Evolutionary conservation across 2,888 invertebrate genomes (phyloP).

Genomic region (Zaprionus bogoriensis): DNA sequence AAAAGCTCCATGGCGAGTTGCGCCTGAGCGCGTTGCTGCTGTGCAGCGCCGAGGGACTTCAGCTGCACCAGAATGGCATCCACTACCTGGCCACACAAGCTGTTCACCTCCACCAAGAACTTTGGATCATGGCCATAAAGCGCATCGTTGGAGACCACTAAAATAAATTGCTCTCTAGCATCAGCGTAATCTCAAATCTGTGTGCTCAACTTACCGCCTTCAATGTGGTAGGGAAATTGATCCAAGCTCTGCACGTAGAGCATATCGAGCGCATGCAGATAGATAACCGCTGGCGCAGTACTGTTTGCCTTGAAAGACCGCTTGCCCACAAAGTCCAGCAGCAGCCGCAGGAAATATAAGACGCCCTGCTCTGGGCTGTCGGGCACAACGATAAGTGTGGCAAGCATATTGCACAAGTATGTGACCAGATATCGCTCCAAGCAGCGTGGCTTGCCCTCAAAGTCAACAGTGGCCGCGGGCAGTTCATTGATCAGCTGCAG

Average conservation of each 20-base stretch:
- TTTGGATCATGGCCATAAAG: conserved; percentile 95
- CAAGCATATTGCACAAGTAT: conserved; percentile 90
- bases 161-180: too few species aligned
- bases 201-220: conserved; percentile 84
- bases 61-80: conserved; percentile 89
- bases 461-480: conserved; percentile 86
- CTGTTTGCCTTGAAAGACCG: conserved; percentile 88
- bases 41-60: conserved; percentile 87
- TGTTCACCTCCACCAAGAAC: conserved; percentile 91
- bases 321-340: conserved; percentile 91
- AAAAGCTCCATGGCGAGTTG: conserved; percentile 89
- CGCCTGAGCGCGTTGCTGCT: conserved; percentile 88
- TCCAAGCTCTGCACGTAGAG: conserved; percentile 92
- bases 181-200: too few species aligned
- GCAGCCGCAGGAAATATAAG: conserved; percentile 90
- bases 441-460: conserved; percentile 90
- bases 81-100: conserved; percentile 89
- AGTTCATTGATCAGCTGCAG: conserved; percentile 91
- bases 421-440: conserved; percentile 89
- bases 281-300: conserved; percentile 87
- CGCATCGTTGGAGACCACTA: conserved; percentile 95
- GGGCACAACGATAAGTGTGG: conserved; percentile 92
- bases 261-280: conserved; percentile 90
- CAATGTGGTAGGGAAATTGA: conserved; percentile 92
- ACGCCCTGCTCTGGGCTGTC: conserved; percentile 95